Base-by-base conservation (phyloP, 2,888 invertebrate species). In the Caenorhabditis becei region DNA sequence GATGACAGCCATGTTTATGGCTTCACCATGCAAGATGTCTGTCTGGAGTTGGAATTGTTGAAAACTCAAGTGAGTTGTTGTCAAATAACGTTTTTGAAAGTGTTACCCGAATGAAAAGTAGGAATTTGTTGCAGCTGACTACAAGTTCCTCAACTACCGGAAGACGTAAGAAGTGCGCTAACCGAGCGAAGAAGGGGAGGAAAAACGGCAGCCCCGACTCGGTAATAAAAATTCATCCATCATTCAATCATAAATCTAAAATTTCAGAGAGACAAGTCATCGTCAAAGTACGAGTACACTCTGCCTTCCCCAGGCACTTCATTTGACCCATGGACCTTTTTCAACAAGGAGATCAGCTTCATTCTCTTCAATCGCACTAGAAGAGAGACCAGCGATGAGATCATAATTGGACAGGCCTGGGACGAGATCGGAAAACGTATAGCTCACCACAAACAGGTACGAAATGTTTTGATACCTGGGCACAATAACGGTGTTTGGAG, bases 21-120 rank as follows among this genome's bases (percentile, higher is more conserved):
- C 2, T 70, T 70, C 41, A 70, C 70, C 0, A 70, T 70, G 70
- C 14, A 7, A 10, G 61, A 61, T 41, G 70, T 70, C 20, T 70
- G 32, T 53, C 47, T 24, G 8, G 70, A 70, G 28, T 44, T 70
- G 20, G 70, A 70, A 14, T 18, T 24, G 8, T 20, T 70, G 28
- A 70, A 53, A 41, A 18, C 14, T 14, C 69, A 69, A 35, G 69
- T 69, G 0, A 65, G 63, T 41, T 10, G 10, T 35, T n/a, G 32
- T 32, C 32, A 7, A 32, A 10, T 10, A 7, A 32, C 10, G 32
- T 10, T 32, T 10, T 5, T 14, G 8, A 41, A 41, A 41, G 5
- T 35, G 35, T 35, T 35, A 8, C 7, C 35, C n/a, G n/a, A 35
- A 35, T 14, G n/a, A 47, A 47, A n/a, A 14, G 41, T 2, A 41